Percentiles rank a stretch among this genome's conserved stretches.
Conservation (phyloP, 2,113 vertebrate genomes). For the Myxocyprinus asiaticus region DNA sequence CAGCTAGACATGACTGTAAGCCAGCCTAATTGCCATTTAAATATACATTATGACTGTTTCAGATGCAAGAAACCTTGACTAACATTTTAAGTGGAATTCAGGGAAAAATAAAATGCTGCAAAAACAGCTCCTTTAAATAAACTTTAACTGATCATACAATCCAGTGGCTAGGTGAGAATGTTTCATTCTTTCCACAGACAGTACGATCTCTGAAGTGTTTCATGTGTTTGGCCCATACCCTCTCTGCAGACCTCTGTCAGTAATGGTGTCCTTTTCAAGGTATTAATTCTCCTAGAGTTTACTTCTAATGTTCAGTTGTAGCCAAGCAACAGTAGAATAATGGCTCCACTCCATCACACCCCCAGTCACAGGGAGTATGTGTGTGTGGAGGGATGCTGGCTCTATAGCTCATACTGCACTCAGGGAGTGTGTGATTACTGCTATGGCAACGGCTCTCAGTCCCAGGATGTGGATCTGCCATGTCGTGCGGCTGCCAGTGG, state of each 20-base stretch:
- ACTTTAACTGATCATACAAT: too few relatives aligned
- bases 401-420: constrained; percentile 17
- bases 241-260: background rate
- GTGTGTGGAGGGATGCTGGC: constrained; percentile 32
- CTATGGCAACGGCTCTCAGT: constrained; percentile 33
- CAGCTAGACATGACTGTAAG: too few relatives aligned
- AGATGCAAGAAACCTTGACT: too few relatives aligned
- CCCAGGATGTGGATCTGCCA: constrained; percentile 8
- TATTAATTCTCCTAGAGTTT: constrained; percentile 25
- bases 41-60: too few relatives aligned
- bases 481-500: background rate
- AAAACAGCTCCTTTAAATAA: too few relatives aligned
- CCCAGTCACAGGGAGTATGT: background rate
- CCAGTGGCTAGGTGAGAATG: too few relatives aligned
- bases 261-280: constrained; percentile 15
- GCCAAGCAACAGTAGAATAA: constrained; percentile 31
- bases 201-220: too few relatives aligned
- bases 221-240: too few relatives aligned
- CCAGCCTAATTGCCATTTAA: too few relatives aligned
- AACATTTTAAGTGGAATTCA: too few relatives aligned
- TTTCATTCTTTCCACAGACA: too few relatives aligned
- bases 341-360: constrained; percentile 31
- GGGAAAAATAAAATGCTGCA: too few relatives aligned
- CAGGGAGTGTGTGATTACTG: constrained; percentile 28
- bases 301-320: constrained; percentile 28